Conservation (phyloP, 2,113 vertebrate genomes). For the Pontoporia blainvillei region DNA sequence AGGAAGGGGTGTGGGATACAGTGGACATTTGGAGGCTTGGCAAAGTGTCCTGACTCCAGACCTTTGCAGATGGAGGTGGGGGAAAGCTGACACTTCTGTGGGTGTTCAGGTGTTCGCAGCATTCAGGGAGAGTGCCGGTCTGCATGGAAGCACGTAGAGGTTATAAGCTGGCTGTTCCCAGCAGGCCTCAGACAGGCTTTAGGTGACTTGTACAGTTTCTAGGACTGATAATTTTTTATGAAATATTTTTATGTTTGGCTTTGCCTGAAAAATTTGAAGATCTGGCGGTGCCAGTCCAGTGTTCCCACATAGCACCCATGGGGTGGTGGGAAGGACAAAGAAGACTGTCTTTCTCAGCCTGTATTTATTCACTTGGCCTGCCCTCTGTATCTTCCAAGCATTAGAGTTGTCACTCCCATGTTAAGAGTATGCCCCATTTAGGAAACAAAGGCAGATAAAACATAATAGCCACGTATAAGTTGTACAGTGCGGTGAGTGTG, state of each 20-base stretch:
- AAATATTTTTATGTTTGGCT: not conserved
- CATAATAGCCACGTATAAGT: not conserved
- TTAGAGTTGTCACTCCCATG: not conserved
- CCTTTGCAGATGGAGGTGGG: not conserved
- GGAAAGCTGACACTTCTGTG: not conserved
- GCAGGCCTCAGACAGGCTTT: not conserved
- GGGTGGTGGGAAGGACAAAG: not conserved
- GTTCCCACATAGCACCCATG: not conserved
- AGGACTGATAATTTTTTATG: not conserved
- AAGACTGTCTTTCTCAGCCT: not conserved
- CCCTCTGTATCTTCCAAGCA: not conserved
- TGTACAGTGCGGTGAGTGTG: not conserved
- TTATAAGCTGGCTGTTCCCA: not conserved
- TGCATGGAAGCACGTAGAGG: not conserved
- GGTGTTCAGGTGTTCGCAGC: not conserved
- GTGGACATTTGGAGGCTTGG: not conserved
- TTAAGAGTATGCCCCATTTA: not conserved
- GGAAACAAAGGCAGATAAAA: not conserved
- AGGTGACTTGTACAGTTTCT: not conserved
- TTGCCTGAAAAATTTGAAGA: not conserved
- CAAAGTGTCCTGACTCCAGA: not conserved
- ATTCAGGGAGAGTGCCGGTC: not conserved
- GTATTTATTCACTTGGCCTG: not conserved
- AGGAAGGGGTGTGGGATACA: not conserved
- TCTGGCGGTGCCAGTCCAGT: not conserved